These are phyloP conservation scores for Amaurobius ferox DNA, from an alignment of 2,888 invertebrate species.

Conservation along the genomic window DNA sequence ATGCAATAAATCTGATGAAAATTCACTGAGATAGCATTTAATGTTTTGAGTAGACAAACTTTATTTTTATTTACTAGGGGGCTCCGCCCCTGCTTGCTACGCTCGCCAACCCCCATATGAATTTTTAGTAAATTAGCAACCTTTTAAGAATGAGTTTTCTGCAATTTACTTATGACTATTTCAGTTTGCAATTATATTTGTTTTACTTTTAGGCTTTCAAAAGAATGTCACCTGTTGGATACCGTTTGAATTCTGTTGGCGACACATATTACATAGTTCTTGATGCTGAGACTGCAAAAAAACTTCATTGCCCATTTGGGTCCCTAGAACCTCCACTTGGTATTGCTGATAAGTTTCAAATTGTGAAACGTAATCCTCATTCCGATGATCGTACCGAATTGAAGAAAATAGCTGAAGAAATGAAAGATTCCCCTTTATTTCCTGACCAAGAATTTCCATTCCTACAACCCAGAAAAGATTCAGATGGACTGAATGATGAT, in stretches of 20 bases:
- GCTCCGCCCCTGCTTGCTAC: too few relatives aligned
- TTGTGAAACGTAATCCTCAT: constrained; percentile 72
- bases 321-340: constrained; percentile 68
- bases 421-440: constrained; percentile 39
- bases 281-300: constrained; percentile 75
- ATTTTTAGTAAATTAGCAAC: too few relatives aligned
- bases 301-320: constrained; percentile 32
- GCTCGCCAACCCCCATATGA: too few relatives aligned
- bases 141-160: too few relatives aligned
- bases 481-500: constrained; percentile 17
- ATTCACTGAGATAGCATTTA: too few relatives aligned
- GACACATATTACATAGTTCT: constrained; percentile 82
- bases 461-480: neutral
- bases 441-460: constrained; percentile 25
- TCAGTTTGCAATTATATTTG: too few relatives aligned
- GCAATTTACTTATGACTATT: too few relatives aligned
- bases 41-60: too few relatives aligned
- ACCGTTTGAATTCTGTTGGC: constrained; percentile 81
- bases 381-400: constrained; percentile 71
- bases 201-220: constrained; percentile 80
- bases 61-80: too few relatives aligned
- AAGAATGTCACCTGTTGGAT: constrained; percentile 81
- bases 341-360: constrained; percentile 48
- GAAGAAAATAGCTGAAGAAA: constrained; percentile 42
- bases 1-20: too few relatives aligned